Base-by-base conservation (phyloP, 2,797 vertebrate species). In the Pterois miles region DNA sequence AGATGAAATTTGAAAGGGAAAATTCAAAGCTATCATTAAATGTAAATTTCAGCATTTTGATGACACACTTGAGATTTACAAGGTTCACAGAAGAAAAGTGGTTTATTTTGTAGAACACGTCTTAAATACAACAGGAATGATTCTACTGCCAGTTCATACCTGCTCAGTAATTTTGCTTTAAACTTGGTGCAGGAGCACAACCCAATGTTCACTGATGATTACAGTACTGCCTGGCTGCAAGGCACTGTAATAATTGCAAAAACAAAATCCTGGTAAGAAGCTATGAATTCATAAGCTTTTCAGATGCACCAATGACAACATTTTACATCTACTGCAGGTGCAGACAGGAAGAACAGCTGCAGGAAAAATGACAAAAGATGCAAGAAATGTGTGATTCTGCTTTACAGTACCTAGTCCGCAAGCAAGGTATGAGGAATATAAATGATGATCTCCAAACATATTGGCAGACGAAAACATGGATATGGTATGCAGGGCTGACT, bases 21-120 rank as follows among this genome's bases (percentile, higher is more conserved):
- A 71, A 80, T 12, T 46, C 79, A 82, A 70, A 71, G 65, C 56
- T 70, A 34, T 75, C 18, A 54, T 80, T 75, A 67, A 59, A 82
- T 80, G 67, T 38, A 77, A 74, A 74, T 79, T 70, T 67, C 58
- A 73, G 3, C 62, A 65, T 76, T 73, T 50, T 60, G 50, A 74
- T 81, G 74, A 66, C 23, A 64, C 27, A 23, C 14, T 68, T 29
- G 22, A 57, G 27, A 68, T 31, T 54, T 54, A 36, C 4, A 27
- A 67, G 54, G 20, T 69, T 33, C 54, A 65, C 20, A 29, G 34
- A 43, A 18, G 34, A 2, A 25, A 54, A 60, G 9, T 13, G 22
- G 4, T 53, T 53, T 34, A 27, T 34, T 57, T 68, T 27, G n/a
- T 8, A 25, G 50, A 66, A n/a, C 27, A 23, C 25, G 43, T 50